A percentile compares a stretch with the other conserved stretches of the same genome.
Evolutionary conservation across 2,888 invertebrate genomes (phyloP).

Genomic region (Tupiocoris notatus): DNA sequence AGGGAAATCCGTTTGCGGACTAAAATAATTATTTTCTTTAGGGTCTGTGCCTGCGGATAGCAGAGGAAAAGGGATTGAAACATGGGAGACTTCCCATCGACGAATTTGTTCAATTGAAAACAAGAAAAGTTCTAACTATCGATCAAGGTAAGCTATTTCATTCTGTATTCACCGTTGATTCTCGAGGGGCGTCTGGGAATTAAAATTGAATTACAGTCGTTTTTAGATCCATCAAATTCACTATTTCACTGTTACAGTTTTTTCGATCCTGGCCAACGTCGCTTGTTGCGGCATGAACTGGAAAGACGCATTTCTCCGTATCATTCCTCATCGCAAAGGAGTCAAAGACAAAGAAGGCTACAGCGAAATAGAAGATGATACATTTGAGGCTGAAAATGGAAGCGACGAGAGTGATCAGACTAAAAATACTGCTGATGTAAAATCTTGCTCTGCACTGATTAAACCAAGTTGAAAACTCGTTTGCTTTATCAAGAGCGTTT

Average conservation of each 20-base stretch:
- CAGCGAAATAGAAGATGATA: too few species aligned
- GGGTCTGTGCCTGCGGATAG: constrained; percentile 82
- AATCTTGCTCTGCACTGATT: too few species aligned
- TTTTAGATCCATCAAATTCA: neutral
- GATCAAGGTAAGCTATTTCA: constrained; percentile 81
- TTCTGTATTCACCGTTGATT: too few species aligned
- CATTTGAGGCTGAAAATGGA: too few species aligned
- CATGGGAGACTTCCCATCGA: constrained; percentile 87
- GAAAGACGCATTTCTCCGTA: constrained; percentile 73
- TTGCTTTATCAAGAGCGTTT: too few species aligned
- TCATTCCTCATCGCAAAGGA: constrained; percentile 76
- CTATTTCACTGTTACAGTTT: constrained; percentile 62
- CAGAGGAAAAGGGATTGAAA: constrained; percentile 70
- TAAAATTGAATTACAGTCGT: neutral
- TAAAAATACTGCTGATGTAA: too few species aligned
- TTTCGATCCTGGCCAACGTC: constrained; percentile 74
- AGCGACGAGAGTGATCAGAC: too few species aligned
- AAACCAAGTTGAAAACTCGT: too few species aligned
- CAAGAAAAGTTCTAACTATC: constrained; percentile 89
- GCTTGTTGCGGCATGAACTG: constrained; percentile 71
- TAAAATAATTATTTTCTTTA: constrained; percentile 55
- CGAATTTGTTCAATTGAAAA: constrained; percentile 86
- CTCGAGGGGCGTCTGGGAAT: too few species aligned
- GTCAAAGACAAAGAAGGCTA: constrained; percentile 56
- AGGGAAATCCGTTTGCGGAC: neutral